Base-by-base conservation (phyloP, 2,888 invertebrate species). In the Polia nebulosa region DNA sequence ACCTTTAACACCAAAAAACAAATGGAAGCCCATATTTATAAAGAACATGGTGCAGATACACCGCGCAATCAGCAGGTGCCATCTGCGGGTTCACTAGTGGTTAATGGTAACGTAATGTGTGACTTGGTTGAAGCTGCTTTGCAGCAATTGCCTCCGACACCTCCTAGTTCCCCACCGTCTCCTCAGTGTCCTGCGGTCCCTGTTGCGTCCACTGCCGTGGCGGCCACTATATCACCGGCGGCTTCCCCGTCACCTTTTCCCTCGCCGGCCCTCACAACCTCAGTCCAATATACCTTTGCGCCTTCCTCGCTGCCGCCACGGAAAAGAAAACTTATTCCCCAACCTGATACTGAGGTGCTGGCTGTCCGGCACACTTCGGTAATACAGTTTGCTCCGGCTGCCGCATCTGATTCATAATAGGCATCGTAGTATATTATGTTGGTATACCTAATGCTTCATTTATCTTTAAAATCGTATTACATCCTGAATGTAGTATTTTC, bases 1-100 rank as follows among this genome's bases (percentile, higher is more conserved):
- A 98, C 98, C 0, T 99, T 99, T 89, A 98, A 97, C 85, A 98
- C 98, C 32, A 98, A 98, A 92, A 98, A 98, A 89, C 97, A 97
- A 82, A 98, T 99, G 98, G 98, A 98, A 90, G 97, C 97, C 20
- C 98, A 99, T 91, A 98, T 98, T 66, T 94, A 95, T 72, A 95
- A 95, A 77, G 95, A 95, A 82, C 95, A 95, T 84, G 93, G 96
- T 34, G 95, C 96, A n/a, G 96, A 97, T 82, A 91, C 90, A 44
- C 94, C 95, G 17, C 93, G 94, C 17, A 85, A 89, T 15, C 89
- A 94, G 20, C 87, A 93, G 7, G 82, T 91, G 53, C 92, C 91
- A 66, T 80, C 92, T 32, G 83, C 90, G 13, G 88, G 87, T 22
- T 92, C 94, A 13, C 70, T 92, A 36, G 89, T 88, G 9, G 89